A percentile compares a stretch with the other conserved stretches of the same genome.
Conservation (phyloP, 2,888 invertebrate species). For the Junonia oenone region DNA sequence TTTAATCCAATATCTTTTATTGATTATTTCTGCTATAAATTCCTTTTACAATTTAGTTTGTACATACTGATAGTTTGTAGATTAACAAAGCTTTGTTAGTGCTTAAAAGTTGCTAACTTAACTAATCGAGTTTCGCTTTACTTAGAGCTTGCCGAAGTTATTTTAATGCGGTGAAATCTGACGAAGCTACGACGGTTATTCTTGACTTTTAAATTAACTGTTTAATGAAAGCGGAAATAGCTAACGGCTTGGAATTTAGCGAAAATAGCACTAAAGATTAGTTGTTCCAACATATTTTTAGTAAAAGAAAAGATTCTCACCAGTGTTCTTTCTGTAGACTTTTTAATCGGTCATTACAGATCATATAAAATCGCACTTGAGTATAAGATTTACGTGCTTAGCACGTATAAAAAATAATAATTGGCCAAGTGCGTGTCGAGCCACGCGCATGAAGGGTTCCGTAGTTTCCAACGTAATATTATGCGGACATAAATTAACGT, state of each 20-base stretch:
- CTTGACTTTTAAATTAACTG: background rate
- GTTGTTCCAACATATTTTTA: background rate
- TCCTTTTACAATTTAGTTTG: background rate
- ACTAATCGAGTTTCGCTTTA: constrained; percentile 2
- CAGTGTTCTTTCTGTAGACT: no score
- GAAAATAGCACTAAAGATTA: no score
- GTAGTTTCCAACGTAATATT: no score
- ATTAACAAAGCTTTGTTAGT: constrained; percentile 3
- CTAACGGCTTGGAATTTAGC: background rate
- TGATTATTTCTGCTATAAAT: background rate
- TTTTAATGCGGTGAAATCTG: constrained; percentile 3
- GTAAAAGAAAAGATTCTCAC: background rate
- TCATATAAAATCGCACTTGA: no score
- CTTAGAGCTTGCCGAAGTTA: background rate
- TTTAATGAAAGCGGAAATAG: background rate
- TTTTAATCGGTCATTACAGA: no score
- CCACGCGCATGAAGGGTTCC: no score
- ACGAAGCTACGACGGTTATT: background rate
- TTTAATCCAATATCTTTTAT: background rate
- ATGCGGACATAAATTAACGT: no score
- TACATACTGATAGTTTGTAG: background rate
- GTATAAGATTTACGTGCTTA: no score
- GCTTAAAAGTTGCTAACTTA: background rate
- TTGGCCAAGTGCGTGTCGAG: no score
- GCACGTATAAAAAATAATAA: no score